These are phyloP conservation scores for Nymphalis urticae DNA, from an alignment of 2,888 invertebrate species.

Conservation along the genomic window DNA sequence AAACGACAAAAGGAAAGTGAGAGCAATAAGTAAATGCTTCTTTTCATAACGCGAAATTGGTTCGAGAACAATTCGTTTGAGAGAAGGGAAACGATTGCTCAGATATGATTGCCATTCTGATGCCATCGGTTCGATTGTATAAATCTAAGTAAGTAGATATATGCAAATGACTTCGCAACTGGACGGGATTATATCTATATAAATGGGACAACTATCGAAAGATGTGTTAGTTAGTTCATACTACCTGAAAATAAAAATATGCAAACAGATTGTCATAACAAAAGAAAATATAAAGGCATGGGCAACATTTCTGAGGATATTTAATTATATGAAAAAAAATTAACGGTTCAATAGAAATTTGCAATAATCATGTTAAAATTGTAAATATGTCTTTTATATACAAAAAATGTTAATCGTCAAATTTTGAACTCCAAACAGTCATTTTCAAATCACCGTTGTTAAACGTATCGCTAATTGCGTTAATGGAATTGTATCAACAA, in stretches of 20 bases:
- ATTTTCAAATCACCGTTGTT: too few relatives aligned
- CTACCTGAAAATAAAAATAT: too few relatives aligned
- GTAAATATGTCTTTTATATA: too few relatives aligned
- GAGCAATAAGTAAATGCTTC: conserved; percentile 75
- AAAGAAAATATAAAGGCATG: too few relatives aligned
- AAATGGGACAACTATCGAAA: conserved; percentile 21
- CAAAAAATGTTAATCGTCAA: background rate
- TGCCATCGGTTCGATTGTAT: conserved; percentile 46
- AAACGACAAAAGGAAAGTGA: conserved; percentile 65
- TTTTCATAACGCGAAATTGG: conserved; percentile 76
- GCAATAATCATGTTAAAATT: too few relatives aligned
- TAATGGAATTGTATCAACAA: conserved; percentile 10
- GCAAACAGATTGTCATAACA: too few relatives aligned
- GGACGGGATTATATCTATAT: conserved; percentile 24
- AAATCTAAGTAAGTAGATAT: conserved; percentile 44
- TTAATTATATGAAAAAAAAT: too few relatives aligned
- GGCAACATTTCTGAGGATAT: too few relatives aligned
- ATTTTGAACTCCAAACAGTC: background rate
- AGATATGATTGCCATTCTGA: conserved; percentile 57
- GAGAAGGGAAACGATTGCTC: conserved; percentile 54
- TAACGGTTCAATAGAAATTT: too few relatives aligned
- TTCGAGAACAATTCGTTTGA: conserved; percentile 66
- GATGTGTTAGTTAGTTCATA: background rate
- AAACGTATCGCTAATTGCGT: conserved; percentile 6
- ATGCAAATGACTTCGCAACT: conserved; percentile 35